Base-by-base conservation (phyloP, 2,113 vertebrate genomes). In the Austrofundulus limnaeus region DNA sequence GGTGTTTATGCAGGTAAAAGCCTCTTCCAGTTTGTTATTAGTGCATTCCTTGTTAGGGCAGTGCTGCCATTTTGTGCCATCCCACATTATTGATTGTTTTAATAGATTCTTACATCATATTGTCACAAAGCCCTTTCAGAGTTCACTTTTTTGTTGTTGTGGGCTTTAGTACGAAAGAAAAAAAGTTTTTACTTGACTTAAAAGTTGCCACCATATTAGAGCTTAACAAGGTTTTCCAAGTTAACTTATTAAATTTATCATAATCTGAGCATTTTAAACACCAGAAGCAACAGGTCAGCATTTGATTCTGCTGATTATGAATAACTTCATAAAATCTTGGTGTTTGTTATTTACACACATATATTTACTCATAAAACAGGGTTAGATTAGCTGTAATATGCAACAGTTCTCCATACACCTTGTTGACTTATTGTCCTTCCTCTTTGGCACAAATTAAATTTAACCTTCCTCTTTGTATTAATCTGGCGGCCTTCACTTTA, bases 401-500 rank as follows among this genome's bases (percentile, higher is more conserved):
- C 7, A 7, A 37, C 3, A 38, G 59, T 43, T 47, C 19, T 49
- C 59, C 37, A 28, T 47, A 34, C 15, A 64, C 25, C 14, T 13
- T 49, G 25, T 17, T 45, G 72, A 54, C 47, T 34, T 48, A 42
- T 15, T 61, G 59, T 48, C 17, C 46, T 61, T 55, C n/a, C 5
- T 55, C 10, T 7, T 14, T 14, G 6, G 21, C 17, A 51, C 16
- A 60, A 10, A 43, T 47, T 59, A 56, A 45, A 59, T 66, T 17
- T 60, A 38, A 69, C 16, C 28, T 37, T 60, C n/a, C 1, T 0
- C 25, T 46, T 51, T 54, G 60, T 78, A 88, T 85, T 43, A 81
- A 85, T 77, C 61, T 11, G 46, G 38, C 55, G 58, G 58, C 47
- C 61, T 75, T 73, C 67, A 66, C 68, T 64, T 70, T 76, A 66